A percentile compares a stretch with the other conserved stretches of the same genome.
phyloP scores from a whole-genome alignment of 2,797 vertebrate species.

The Rhabdomys pumilio region DNA sequence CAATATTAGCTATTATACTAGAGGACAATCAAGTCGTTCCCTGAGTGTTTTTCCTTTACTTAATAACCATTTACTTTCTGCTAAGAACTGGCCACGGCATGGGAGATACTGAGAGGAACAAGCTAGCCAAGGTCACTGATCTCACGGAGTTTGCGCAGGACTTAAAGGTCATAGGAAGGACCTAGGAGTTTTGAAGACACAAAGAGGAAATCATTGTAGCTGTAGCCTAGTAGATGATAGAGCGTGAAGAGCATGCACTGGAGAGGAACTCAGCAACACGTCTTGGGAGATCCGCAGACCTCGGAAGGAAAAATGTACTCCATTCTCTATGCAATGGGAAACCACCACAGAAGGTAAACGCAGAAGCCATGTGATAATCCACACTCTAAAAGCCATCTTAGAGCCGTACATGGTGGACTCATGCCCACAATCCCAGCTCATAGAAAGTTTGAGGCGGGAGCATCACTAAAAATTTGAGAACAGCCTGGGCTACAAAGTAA shows the following conservation, averaged over 20 bases:
- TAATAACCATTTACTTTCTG: slow-evolving; percentile 8
- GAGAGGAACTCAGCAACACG: not conserved
- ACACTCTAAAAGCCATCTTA: not conserved
- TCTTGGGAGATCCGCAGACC: not conserved
- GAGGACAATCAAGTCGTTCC: not conserved
- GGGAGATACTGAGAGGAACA: not conserved
- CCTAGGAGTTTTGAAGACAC: not conserved
- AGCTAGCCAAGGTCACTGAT: not conserved
- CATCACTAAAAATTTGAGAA: not conserved
- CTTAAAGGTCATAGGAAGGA: not conserved
- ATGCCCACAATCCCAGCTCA: not conserved
- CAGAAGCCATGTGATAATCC: slow-evolving; percentile 1
- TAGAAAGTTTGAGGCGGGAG: not conserved
- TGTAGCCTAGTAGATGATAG: not conserved
- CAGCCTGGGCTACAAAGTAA: not conserved
- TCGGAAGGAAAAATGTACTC: not conserved
- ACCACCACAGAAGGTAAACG: slow-evolving; percentile 33
- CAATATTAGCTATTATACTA: not conserved
- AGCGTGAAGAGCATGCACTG: fast-evolving
- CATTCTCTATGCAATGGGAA: not conserved
- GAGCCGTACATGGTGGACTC: no score
- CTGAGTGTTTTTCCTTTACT: not conserved
- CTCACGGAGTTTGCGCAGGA: not conserved
- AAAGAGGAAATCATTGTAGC: not conserved
- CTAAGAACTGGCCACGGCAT: not conserved